Evolutionary conservation across 2,888 invertebrate species (phyloP).

Genomic region (Rhingia rostrata): DNA sequence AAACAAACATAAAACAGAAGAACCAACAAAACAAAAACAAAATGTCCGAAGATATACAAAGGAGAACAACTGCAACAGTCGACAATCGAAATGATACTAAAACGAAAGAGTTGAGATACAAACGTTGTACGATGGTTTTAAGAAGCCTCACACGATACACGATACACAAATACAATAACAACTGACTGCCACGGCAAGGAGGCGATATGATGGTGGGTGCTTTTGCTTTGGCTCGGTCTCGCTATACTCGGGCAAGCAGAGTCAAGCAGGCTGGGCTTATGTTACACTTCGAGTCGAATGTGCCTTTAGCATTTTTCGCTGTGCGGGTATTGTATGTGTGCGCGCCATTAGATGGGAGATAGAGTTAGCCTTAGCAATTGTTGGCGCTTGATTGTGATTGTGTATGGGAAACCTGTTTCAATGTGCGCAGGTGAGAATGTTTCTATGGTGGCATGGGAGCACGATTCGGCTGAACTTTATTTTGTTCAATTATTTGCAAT

Average conservation of each 20-base stretch:
- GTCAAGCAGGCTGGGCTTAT: slow-evolving; percentile 62
- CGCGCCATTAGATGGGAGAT: slow-evolving; percentile 61
- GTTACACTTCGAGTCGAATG: slow-evolving; percentile 52
- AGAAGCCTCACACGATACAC: slow-evolving; percentile 32
- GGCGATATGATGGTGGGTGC: slow-evolving; percentile 56
- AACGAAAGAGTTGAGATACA: slow-evolving; percentile 77
- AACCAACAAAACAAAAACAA: slow-evolving; percentile 16
- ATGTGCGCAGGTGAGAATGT: slow-evolving; percentile 54
- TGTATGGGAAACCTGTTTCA: slow-evolving; percentile 39
- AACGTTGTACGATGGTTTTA: slow-evolving; percentile 67
- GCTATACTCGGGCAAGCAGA: slow-evolving; percentile 37
- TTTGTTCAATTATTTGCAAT: background rate
- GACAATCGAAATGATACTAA: slow-evolving; percentile 77
- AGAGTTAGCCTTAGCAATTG: slow-evolving; percentile 15
- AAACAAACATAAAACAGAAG: slow-evolving; percentile 11
- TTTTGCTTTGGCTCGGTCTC: slow-evolving; percentile 6
- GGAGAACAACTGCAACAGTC: slow-evolving; percentile 76
- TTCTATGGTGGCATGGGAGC: background rate
- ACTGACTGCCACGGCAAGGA: background rate
- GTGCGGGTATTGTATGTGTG: slow-evolving; percentile 21
- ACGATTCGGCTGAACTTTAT: slow-evolving; percentile 6
- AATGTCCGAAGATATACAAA: slow-evolving; percentile 34
- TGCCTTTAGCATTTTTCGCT: slow-evolving; percentile 52
- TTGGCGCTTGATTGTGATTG: slow-evolving; percentile 10
- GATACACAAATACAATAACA: background rate